phyloP scores from a whole-genome alignment of 1,140 invertebrate genomes.

The Rhopalosiphum padi region DNA sequence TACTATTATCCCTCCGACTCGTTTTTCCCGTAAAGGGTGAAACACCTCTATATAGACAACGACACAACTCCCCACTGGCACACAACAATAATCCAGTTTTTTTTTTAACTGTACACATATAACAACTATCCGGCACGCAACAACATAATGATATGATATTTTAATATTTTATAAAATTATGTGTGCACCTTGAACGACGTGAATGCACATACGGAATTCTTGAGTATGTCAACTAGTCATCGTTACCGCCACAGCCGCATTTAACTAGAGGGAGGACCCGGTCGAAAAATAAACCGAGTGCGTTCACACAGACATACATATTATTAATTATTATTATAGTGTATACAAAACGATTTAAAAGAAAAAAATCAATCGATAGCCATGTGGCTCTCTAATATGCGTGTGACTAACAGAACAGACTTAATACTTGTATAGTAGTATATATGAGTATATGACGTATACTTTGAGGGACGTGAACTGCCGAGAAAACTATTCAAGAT shows the following conservation, averaged over 20 bases:
- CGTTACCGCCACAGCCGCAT: not conserved
- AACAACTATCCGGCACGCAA: not conserved
- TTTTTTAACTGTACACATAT: not conserved
- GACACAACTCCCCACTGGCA: not conserved
- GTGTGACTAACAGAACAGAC: not conserved
- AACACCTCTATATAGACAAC: not conserved
- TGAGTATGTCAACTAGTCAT: not conserved
- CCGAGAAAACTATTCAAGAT: not conserved
- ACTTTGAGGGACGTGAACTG: not conserved
- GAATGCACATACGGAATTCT: not conserved
- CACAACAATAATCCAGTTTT: conserved; percentile 32
- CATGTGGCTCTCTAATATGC: conserved; percentile 18
- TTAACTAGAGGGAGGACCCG: not conserved
- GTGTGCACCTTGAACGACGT: not conserved
- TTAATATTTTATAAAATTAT: not conserved
- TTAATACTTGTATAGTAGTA: not conserved
- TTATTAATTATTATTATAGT: not conserved
- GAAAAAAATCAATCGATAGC: not conserved
- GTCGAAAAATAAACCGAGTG: conserved; percentile 33
- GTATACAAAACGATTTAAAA: not conserved
- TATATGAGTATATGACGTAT: not conserved
- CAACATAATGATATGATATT: not conserved
- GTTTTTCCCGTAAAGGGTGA: conserved; percentile 23
- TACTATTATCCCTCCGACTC: not conserved
- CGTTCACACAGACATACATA: not conserved